Percentiles rank a stretch among this genome's conserved stretches.
Evolutionary conservation across 1,140 invertebrate genomes (phyloP).

Genomic region (Drosophila nasuta): DNA sequence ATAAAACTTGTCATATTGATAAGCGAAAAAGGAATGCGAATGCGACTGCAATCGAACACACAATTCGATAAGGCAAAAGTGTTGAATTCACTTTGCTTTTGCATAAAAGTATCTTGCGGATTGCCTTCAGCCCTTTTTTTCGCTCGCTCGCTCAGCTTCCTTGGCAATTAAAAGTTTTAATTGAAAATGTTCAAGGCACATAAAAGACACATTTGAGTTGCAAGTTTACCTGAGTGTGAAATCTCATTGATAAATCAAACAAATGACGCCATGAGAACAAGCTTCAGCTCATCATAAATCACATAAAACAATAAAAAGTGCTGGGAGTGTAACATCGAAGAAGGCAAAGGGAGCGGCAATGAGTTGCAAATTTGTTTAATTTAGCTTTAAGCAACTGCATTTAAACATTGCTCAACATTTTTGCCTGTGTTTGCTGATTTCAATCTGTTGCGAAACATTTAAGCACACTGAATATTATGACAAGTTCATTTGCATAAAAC

Average conservation of each 20-base stretch:
- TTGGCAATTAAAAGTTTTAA: conserved; percentile 76
- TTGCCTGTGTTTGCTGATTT: too few relatives aligned
- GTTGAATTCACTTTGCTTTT: neutral
- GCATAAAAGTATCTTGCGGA: neutral
- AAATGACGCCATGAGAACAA: conserved; percentile 2
- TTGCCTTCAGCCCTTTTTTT: conserved; percentile 5
- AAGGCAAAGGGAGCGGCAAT: conserved; percentile 2
- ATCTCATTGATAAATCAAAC: conserved; percentile 24
- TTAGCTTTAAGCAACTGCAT: neutral
- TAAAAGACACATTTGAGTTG: neutral
- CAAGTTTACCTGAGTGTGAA: conserved; percentile 30
- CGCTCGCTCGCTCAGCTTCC: conserved; percentile 6
- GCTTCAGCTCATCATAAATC: conserved; percentile 10
- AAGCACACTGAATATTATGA: too few relatives aligned
- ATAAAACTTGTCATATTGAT: conserved; percentile 20
- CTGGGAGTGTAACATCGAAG: neutral
- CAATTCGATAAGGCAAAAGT: conserved; percentile 12
- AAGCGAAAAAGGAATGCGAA: conserved; percentile 10
- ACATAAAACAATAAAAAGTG: neutral
- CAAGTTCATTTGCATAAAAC: too few relatives aligned
- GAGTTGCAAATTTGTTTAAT: neutral
- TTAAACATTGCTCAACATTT: neutral
- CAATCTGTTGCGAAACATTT: too few relatives aligned
- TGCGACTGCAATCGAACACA: conserved; percentile 12
- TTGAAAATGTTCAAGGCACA: conserved; percentile 60